Conservation (phyloP, 2,888 invertebrate species). For the Nymphalis c-album region DNA sequence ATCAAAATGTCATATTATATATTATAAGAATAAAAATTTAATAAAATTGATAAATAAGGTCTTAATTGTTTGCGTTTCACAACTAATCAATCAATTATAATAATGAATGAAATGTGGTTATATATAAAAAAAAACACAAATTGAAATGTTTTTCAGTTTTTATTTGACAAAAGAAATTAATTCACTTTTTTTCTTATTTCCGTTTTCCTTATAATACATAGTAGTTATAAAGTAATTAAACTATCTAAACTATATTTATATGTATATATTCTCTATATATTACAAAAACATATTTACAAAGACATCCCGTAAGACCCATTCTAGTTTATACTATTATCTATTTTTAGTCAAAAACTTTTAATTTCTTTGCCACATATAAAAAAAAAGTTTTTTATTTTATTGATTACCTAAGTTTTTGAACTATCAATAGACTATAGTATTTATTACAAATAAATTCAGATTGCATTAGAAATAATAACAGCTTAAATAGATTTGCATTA, state of each 20-base stretch:
- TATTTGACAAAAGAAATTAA: conserved; percentile 80
- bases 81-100: too few relatives aligned
- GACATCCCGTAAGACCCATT: conserved; percentile 76
- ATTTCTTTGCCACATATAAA: too few relatives aligned
- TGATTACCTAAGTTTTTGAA: conserved; percentile 14
- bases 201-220: conserved; percentile 77
- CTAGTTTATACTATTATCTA: conserved; percentile 50
- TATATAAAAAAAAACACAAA: conserved; percentile 55
- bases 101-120: not conserved
- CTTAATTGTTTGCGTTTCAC: too few relatives aligned
- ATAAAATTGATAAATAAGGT: too few relatives aligned
- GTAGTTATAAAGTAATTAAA: conserved; percentile 78
- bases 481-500: conserved; percentile 52
- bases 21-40: too few relatives aligned
- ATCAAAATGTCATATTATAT: too few relatives aligned
- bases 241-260: conserved; percentile 77
- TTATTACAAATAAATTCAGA: conserved; percentile 32
- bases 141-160: conserved; percentile 70
- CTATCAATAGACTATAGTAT: conserved; percentile 27
- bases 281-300: conserved; percentile 78
- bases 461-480: conserved; percentile 38
- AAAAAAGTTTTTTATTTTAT: not conserved
- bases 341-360: conserved; percentile 38
- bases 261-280: conserved; percentile 76
- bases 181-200: conserved; percentile 74